Evolutionary conservation across 2,888 invertebrate species (phyloP), one percentile per base, ranked within the genome.

Genomic region (Drosophila lutescens): DNA sequence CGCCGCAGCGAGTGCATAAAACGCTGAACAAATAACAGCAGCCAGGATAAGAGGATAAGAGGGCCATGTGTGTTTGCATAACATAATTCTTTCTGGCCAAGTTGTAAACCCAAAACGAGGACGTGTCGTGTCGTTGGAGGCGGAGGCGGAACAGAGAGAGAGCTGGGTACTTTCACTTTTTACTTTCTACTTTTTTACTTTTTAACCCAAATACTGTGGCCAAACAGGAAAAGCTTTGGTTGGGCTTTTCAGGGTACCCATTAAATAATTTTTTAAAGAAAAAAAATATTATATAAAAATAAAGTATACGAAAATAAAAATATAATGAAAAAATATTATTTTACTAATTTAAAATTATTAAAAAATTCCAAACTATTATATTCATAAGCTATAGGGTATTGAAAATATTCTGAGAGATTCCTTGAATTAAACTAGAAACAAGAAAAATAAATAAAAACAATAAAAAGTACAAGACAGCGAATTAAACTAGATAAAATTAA

Each of bases 71-170:
- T 72, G 77, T 76, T 76, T 76, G 76, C 76, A 76, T 76, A 68
- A 65, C 76, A 76, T 76, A 73, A 76, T 76, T 76, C 74, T 68
- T 66, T 56, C 68, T 57, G 60, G 68, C 65, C 65, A 68, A 77
- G 76, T 61, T 73, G 63, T 76, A 76, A 76, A 77, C 72, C 75
- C 54, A 56, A 75, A 67, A 74, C 74, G 66, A 74, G 59, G 55
- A 73, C 74, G 66, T 66, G 60, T 44, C 46, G 32, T 32, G 32
- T 17, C 1, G 26, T 26, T 26, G 26, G 26, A 26, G 26, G 20
- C 26, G 26, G 26, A 26, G 46, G 26, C 53, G 32, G 36, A 12
- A 1, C 15, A 26, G 26, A 5, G 26, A 26, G 5, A 9, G 44
- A 2, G 47, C 36, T 34, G 40, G n/a, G 55, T 10, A 4, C 54